A percentile compares a stretch with the other conserved stretches of the same genome.
Evolutionary conservation across 2,888 invertebrate species (phyloP).

Genomic region (Hypomecis punctinalis): DNA sequence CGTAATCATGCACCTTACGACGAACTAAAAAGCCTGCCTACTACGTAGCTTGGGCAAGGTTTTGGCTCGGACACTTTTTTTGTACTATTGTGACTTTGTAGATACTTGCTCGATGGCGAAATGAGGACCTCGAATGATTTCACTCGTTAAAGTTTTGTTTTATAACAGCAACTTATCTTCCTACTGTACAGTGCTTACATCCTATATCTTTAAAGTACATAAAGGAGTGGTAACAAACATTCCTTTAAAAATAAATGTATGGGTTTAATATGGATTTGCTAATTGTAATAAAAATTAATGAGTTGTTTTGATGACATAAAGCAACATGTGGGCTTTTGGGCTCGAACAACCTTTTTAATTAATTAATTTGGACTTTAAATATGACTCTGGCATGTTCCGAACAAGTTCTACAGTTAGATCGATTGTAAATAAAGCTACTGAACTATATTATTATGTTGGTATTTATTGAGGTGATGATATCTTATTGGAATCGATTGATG

Average conservation of each 20-base stretch:
- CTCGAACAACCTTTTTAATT: slow-evolving; percentile 11
- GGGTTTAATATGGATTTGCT: slow-evolving; percentile 28
- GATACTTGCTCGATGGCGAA: no score
- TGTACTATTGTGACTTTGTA: no score
- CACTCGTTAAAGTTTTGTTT: no score
- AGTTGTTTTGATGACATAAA: slow-evolving; percentile 26
- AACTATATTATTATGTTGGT: slow-evolving; percentile 4
- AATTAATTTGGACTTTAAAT: slow-evolving; percentile 21
- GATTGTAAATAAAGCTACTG: slow-evolving; percentile 12
- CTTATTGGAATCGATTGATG: background rate
- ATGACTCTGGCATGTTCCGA: slow-evolving; percentile 10
- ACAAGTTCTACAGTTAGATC: slow-evolving; percentile 12
- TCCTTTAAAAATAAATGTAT: slow-evolving; percentile 10
- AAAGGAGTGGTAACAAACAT: background rate
- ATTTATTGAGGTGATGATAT: slow-evolving; percentile 1
- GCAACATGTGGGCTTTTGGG: slow-evolving; percentile 26
- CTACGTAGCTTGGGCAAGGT: no score
- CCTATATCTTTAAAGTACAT: slow-evolving; percentile 7
- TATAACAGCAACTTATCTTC: no score
- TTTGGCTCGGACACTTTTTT: no score
- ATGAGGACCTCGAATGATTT: no score
- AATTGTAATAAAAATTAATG: slow-evolving; percentile 33
- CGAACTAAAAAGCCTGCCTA: no score
- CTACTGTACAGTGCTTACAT: no score
- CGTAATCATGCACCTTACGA: no score